These are phyloP conservation scores for Cyphomyrmex costatus DNA, from an alignment of 1,140 invertebrate species.

Conservation along the genomic window DNA sequence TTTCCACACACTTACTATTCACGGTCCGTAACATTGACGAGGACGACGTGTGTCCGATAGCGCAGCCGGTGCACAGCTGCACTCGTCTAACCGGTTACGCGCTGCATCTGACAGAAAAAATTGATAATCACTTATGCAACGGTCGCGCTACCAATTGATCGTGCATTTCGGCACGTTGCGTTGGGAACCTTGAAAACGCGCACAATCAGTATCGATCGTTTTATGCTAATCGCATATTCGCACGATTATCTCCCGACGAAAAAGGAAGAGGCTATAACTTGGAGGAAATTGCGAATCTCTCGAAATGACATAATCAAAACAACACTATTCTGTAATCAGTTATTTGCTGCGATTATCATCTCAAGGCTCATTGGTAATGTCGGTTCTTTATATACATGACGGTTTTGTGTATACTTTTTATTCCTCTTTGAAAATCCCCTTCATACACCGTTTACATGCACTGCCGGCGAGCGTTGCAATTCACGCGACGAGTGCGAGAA, in stretches of 20 bases:
- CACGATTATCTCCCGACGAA: not conserved
- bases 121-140: slow-evolving; percentile 51
- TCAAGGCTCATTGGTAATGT: not conserved
- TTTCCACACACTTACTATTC: slow-evolving; percentile 34
- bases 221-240: not conserved
- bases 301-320: not conserved
- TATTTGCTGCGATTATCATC: not conserved
- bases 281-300: not conserved
- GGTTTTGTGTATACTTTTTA: not conserved
- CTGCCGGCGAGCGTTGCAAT: not conserved
- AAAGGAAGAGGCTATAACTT: not conserved
- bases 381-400: not conserved
- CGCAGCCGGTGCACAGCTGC: slow-evolving; percentile 2
- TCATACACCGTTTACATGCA: not conserved
- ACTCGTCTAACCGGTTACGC: slow-evolving; percentile 48
- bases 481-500: not conserved
- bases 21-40: slow-evolving; percentile 8
- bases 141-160: not conserved
- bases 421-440: not conserved
- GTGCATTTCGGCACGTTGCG: not conserved
- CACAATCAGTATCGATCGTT: not conserved
- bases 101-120: slow-evolving; percentile 20
- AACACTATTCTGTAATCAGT: not conserved
- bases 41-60: slow-evolving; percentile 16
- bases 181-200: not conserved